Conservation (phyloP, 2,888 invertebrate genomes). For the Drosophila cognata region DNA sequence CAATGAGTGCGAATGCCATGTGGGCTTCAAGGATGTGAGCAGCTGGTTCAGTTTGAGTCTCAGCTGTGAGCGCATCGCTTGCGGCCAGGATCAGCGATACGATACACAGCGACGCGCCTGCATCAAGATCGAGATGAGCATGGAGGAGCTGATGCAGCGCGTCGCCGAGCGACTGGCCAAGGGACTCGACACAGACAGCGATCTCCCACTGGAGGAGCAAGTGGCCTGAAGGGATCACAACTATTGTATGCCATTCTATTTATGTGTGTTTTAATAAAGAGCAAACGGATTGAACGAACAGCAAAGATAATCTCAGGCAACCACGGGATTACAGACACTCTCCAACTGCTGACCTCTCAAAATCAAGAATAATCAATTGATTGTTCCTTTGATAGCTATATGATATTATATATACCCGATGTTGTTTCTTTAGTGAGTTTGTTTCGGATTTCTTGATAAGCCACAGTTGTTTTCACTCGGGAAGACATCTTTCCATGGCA, state of each 20-base stretch:
- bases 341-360: not conserved
- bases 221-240: constrained; percentile 5
- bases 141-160: constrained; percentile 81
- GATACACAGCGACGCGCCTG: constrained; percentile 67
- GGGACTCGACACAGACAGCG: constrained; percentile 47
- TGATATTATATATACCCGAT: not conserved
- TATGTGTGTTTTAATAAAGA: constrained; percentile 29
- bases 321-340: not conserved
- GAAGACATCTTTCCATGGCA: not conserved
- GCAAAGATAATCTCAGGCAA: fast-evolving
- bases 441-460: not conserved
- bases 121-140: constrained; percentile 78
- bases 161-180: constrained; percentile 75
- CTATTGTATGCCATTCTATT: not conserved
- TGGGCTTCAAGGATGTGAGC: constrained; percentile 82
- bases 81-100: constrained; percentile 77
- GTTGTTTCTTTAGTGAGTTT: not conserved
- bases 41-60: constrained; percentile 69
- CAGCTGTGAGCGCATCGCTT: constrained; percentile 77
- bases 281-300: not conserved
- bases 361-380: not conserved
- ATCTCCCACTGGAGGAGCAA: constrained; percentile 20
- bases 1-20: constrained; percentile 82
- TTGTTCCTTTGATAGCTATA: not conserved
- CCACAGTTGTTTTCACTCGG: not conserved